Percentiles rank a stretch among this genome's conserved stretches.
Evolutionary conservation across 2,888 invertebrate genomes (phyloP).

Genomic region (Fragum sueziense): DNA sequence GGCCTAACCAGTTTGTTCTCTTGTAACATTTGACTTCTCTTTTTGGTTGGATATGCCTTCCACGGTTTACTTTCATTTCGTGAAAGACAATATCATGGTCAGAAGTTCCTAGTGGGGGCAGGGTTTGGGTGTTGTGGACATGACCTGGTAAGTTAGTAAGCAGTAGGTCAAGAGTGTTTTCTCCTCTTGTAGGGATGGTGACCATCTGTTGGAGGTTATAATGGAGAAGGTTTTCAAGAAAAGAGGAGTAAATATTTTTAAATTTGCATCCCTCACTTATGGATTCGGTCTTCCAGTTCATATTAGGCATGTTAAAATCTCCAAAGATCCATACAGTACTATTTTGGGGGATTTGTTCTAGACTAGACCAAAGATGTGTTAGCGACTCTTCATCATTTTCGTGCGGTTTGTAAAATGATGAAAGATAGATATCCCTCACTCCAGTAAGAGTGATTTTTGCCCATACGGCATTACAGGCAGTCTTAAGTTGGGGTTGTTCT

Average conservation of each 20-base stretch:
- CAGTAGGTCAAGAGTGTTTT: constrained; percentile 32
- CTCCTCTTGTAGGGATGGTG: constrained; percentile 15
- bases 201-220: neutral
- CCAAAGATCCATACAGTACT: constrained; percentile 23
- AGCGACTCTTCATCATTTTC: constrained; percentile 22
- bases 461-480: too few species aligned
- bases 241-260: neutral
- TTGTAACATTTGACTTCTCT: neutral
- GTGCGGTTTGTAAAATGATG: too few species aligned
- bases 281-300: neutral
- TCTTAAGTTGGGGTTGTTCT: neutral
- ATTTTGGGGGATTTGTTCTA: constrained; percentile 18
- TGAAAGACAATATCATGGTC: constrained; percentile 21
- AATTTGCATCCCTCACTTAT: neutral
- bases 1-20: neutral
- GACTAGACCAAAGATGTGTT: neutral
- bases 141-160: constrained; percentile 24
- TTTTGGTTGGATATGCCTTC: neutral
- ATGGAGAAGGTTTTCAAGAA: neutral
- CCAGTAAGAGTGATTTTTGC: neutral
- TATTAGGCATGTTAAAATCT: constrained; percentile 23
- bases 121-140: constrained; percentile 5
- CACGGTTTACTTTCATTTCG: neutral
- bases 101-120: constrained; percentile 1
- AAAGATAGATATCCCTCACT: neutral